Conservation (phyloP, 2,888 invertebrate species). For the Hedya salicella region DNA sequence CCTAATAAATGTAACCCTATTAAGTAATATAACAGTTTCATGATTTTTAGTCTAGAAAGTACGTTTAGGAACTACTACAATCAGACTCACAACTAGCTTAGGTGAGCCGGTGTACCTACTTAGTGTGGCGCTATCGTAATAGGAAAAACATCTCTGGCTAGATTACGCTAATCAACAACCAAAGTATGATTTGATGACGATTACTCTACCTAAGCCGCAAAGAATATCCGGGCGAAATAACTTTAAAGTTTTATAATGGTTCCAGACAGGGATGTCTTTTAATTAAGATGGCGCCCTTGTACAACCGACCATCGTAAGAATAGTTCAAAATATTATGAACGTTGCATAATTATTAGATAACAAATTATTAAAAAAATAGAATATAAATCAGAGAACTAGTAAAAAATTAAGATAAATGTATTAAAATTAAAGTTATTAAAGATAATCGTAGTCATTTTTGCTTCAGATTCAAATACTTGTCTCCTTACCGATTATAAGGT, state of each 20-base stretch:
- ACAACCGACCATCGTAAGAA: too few species aligned
- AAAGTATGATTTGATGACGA: too few species aligned
- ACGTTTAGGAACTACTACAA: conserved; percentile 3
- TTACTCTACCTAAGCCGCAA: too few species aligned
- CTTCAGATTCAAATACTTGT: background rate
- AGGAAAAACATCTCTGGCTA: background rate
- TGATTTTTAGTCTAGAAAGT: background rate
- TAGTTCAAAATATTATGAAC: too few species aligned
- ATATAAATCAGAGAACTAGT: background rate
- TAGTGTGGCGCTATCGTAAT: background rate
- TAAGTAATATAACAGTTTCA: conserved; percentile 1
- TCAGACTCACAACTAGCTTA: background rate
- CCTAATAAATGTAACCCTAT: conserved; percentile 1
- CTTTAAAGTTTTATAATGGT: too few species aligned
- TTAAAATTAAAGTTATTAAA: conserved; percentile 4
- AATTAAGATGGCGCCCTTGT: too few species aligned
- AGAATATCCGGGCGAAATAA: too few species aligned
- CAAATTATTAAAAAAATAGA: background rate
- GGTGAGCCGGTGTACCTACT: background rate
- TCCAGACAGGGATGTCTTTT: too few species aligned
- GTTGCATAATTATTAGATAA: too few species aligned
- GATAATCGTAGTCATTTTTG: background rate
- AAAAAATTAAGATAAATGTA: background rate
- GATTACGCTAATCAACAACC: too few species aligned
- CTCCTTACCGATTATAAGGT: background rate